Conservation (phyloP, 2,113 vertebrate species). For the Lamprotornis superbus region DNA sequence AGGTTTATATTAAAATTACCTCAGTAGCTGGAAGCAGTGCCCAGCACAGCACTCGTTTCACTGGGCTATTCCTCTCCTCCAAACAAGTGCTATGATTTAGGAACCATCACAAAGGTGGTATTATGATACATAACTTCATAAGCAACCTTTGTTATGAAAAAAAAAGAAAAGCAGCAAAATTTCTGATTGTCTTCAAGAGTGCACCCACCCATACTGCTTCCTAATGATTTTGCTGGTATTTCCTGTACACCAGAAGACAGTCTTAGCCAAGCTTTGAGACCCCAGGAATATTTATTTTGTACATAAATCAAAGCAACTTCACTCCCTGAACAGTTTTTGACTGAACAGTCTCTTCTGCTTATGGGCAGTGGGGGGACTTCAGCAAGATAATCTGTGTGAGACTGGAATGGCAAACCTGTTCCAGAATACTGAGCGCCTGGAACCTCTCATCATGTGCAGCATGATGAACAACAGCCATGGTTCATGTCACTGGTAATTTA, state of each 20-base stretch:
- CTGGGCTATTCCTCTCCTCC: neutral
- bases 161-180: neutral
- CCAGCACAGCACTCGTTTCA: fast-evolving
- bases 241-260: neutral
- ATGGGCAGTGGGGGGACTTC: neutral
- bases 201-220: neutral
- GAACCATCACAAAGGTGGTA: neutral
- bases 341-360: neutral
- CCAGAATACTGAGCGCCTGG: neutral
- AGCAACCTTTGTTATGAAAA: neutral
- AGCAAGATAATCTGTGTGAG: neutral
- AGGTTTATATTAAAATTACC: neutral
- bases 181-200: neutral
- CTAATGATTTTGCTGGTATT: neutral
- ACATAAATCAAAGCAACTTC: neutral
- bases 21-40: neutral
- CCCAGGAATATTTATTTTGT: neutral
- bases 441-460: neutral
- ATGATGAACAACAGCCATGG: neutral
- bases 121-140: neutral
- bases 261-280: neutral
- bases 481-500: neutral
- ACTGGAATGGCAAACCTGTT: neutral
- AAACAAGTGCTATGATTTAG: neutral
- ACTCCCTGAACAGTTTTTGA: neutral